Conservation (phyloP, 2,797 vertebrate genomes). For the Tolypeutes matacus region DNA sequence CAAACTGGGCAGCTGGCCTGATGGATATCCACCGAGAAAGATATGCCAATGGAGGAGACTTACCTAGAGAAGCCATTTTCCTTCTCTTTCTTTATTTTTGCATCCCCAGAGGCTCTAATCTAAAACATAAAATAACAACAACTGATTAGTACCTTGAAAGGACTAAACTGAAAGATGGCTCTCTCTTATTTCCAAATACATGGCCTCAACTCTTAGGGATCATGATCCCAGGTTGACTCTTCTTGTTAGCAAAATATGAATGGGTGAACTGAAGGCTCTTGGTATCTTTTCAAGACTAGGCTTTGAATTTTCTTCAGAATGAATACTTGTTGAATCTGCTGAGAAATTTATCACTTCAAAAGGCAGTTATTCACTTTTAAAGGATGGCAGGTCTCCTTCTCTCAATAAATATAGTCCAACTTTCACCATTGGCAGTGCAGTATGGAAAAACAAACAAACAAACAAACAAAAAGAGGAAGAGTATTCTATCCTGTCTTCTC, state of each 20-base stretch:
- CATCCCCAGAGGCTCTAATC: slow-evolving; percentile 91
- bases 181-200: slow-evolving; percentile 7
- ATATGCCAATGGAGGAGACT: slow-evolving; percentile 49
- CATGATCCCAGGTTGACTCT: slow-evolving; percentile 19
- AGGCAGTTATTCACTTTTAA: slow-evolving; percentile 7
- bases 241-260: slow-evolving; percentile 46
- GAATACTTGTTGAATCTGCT: not conserved
- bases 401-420: slow-evolving; percentile 22
- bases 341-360: slow-evolving; percentile 52
- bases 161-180: slow-evolving; percentile 18
- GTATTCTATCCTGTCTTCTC: slow-evolving; percentile 14
- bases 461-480: not conserved
- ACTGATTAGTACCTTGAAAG: slow-evolving; percentile 64
- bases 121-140: slow-evolving; percentile 84
- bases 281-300: not conserved
- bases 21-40: not conserved
- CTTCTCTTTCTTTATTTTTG: slow-evolving; percentile 95
- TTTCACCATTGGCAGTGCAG: not conserved
- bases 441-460: slow-evolving; percentile 10
- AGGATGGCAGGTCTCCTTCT: not conserved
- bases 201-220: not conserved
- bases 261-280: not conserved
- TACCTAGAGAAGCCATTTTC: slow-evolving; percentile 97
- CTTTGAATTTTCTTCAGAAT: slow-evolving; percentile 51
- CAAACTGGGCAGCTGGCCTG: not conserved